These are phyloP conservation scores for Vulpes lagopus DNA, from an alignment of 2,113 vertebrate genomes.

Conservation along the genomic window DNA sequence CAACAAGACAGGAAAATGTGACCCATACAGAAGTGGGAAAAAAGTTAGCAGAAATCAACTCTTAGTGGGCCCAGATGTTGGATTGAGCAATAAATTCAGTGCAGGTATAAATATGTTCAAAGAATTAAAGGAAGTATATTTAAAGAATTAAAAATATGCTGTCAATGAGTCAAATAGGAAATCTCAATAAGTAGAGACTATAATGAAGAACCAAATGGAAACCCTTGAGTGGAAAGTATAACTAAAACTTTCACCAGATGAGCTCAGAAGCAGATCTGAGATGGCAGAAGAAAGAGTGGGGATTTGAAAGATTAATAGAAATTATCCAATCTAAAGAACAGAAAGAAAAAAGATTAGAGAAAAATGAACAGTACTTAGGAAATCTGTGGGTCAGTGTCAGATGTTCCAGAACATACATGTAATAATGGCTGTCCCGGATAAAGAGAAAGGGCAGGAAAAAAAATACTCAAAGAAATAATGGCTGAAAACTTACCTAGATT, in stretches of 20 bases:
- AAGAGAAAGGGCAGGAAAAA: not conserved
- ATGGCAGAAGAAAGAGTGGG: not conserved
- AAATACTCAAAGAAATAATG: not conserved
- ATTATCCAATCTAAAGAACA: not conserved
- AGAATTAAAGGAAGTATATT: not conserved
- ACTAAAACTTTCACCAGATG: not conserved
- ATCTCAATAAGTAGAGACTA: not conserved
- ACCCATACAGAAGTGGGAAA: not conserved
- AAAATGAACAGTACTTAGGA: not conserved
- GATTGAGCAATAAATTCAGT: slow-evolving; percentile 11
- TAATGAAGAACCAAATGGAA: not conserved
- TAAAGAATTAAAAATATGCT: slow-evolving; percentile 12
- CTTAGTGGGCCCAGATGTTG: not conserved
- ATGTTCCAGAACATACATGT: not conserved
- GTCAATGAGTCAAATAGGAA: not conserved
- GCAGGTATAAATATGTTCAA: not conserved
- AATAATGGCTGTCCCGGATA: not conserved
- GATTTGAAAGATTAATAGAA: not conserved
- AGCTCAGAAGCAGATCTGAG: not conserved
- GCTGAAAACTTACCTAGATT: not conserved
- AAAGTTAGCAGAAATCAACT: not conserved
- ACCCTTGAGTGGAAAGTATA: not conserved
- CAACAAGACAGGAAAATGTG: not conserved
- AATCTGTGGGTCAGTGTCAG: not conserved
- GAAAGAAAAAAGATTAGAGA: not conserved